Evolutionary conservation across 2,888 invertebrate species (phyloP).

Genomic region (Melipona bicolor): DNA sequence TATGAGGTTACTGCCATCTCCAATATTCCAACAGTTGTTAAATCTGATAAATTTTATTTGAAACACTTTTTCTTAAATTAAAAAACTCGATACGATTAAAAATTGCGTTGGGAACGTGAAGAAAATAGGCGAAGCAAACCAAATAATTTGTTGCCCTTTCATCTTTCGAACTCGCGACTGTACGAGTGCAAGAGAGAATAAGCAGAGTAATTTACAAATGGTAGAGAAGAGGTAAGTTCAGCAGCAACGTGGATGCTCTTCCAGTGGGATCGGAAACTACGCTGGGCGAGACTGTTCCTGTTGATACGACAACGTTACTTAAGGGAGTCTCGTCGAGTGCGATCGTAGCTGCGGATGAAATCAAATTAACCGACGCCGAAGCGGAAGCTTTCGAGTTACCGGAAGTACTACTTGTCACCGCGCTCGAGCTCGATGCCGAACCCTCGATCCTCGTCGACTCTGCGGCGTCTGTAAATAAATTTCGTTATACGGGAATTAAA

Average conservation of each 20-base stretch:
- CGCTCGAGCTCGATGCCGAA: constrained; percentile 8
- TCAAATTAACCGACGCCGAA: constrained; percentile 49
- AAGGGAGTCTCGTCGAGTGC: constrained; percentile 24
- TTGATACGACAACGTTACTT: constrained; percentile 55
- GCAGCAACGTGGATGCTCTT: constrained; percentile 22
- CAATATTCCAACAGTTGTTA: too few relatives aligned
- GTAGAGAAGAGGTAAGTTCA: neutral
- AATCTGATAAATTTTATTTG: too few relatives aligned
- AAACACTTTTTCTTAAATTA: too few relatives aligned
- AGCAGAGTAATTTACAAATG: neutral
- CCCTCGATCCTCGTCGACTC: constrained; percentile 1
- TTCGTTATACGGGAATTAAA: neutral
- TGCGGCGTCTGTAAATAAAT: constrained; percentile 28
- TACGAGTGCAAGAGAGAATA: neutral
- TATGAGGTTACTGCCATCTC: too few relatives aligned
- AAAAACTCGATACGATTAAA: too few relatives aligned
- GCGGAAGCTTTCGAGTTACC: constrained; percentile 28
- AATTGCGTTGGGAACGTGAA: too few relatives aligned
- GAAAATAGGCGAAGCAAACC: too few relatives aligned
- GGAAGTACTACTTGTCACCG: constrained; percentile 10
- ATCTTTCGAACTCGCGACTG: too few relatives aligned
- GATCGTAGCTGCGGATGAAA: constrained; percentile 33
- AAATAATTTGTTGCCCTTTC: too few relatives aligned
- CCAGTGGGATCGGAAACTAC: constrained; percentile 67
- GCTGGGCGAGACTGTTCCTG: constrained; percentile 59